Evolutionary conservation across 30 jellyfish, hydroid and myxozoan genomes (phyloP).

Genomic region (Cassiopea xamachana): DNA sequence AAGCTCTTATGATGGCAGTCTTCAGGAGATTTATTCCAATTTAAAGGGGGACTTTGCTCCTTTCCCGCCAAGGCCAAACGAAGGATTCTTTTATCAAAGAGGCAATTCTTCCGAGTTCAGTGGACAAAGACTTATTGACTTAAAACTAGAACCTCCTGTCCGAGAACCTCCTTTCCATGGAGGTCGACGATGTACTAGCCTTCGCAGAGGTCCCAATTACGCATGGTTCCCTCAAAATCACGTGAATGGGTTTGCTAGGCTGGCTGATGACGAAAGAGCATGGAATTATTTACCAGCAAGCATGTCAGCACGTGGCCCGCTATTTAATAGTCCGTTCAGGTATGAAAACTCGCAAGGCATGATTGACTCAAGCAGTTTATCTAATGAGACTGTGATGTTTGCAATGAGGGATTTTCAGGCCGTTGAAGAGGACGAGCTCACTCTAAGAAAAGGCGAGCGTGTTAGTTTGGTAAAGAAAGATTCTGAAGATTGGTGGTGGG

Average conservation of each 20-base stretch:
- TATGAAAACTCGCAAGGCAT: neutral
- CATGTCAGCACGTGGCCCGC: conserved; percentile 46
- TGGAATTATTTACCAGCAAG: conserved; percentile 14
- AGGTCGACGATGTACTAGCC: conserved; percentile 60
- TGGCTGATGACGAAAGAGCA: conserved; percentile 17
- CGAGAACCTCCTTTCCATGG: neutral
- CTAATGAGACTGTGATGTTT: conserved; percentile 19
- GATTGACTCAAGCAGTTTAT: neutral
- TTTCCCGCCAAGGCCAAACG: neutral
- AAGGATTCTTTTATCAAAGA: conserved; percentile 34
- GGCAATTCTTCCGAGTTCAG: neutral
- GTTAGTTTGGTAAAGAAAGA: conserved; percentile 43
- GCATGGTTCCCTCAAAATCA: conserved; percentile 4
- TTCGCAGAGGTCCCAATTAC: conserved; percentile 34
- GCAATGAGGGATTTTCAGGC: conserved; percentile 49
- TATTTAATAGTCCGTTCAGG: conserved; percentile 5
- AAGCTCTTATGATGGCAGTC: conserved; percentile 39
- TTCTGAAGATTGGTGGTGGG: conserved; percentile 73
- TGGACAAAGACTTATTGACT: conserved; percentile 17
- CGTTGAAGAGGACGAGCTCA: conserved; percentile 35
- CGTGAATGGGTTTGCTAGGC: conserved; percentile 14
- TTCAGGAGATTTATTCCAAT: conserved; percentile 22
- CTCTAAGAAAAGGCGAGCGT: conserved; percentile 63
- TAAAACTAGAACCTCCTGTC: neutral
- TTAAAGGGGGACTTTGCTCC: neutral